These are phyloP conservation scores for Sphyrna mokarran DNA, from an alignment of 2,113 vertebrate species.

Conservation along the genomic window DNA sequence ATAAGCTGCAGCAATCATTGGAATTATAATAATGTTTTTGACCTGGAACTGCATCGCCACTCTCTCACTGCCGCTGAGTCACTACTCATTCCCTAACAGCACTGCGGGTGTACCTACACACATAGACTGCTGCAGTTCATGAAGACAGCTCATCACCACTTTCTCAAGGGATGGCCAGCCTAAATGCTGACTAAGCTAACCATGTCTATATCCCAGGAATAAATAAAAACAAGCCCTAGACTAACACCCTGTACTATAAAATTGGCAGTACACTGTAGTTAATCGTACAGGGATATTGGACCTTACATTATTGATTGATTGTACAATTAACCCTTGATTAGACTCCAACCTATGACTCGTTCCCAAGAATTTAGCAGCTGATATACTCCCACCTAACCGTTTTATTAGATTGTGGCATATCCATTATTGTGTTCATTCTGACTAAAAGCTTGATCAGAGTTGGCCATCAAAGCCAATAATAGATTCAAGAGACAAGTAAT, in stretches of 20 bases:
- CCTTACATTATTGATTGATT: background rate
- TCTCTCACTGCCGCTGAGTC: background rate
- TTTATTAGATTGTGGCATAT: background rate
- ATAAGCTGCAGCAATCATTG: background rate
- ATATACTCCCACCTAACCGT: background rate
- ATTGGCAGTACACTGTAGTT: background rate
- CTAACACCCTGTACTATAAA: background rate
- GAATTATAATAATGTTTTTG: background rate
- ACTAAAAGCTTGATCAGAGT: background rate
- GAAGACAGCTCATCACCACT: no score
- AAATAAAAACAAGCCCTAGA: background rate
- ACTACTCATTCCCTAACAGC: background rate
- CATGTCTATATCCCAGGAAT: no score
- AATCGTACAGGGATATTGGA: background rate
- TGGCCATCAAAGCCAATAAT: background rate
- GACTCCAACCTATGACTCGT: background rate
- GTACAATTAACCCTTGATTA: constrained; percentile 21
- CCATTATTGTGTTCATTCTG: background rate
- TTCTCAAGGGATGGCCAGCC: background rate
- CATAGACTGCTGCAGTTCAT: no score
- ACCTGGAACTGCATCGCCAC: background rate
- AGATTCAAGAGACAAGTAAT: background rate
- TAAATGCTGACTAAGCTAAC: background rate
- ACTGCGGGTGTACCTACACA: no score
- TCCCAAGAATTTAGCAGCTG: background rate